Evolutionary conservation across 2,113 vertebrate genomes (phyloP).

Genomic region (Macquaria australasica): DNA sequence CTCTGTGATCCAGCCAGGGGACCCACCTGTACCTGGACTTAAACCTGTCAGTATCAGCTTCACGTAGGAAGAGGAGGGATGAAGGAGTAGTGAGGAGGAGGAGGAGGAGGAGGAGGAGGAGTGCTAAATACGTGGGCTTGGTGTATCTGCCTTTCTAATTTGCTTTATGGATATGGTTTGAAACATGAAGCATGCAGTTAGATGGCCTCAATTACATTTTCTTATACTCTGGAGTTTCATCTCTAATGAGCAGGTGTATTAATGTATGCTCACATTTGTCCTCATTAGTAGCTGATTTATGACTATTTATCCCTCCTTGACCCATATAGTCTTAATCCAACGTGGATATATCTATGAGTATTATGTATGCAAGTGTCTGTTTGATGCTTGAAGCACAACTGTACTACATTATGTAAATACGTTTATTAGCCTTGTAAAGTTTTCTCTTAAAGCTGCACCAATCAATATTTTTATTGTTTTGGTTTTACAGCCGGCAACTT

Average conservation of each 20-base stretch:
- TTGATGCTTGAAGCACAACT: not conserved
- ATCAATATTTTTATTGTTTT: not conserved
- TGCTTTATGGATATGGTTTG: not conserved
- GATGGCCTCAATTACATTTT: slow-evolving; percentile 45
- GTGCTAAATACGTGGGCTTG: not conserved
- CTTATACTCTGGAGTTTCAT: slow-evolving; percentile 32
- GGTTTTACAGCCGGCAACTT: not conserved
- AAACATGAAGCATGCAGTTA: not conserved
- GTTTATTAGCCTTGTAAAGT: not conserved
- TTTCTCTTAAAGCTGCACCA: not conserved
- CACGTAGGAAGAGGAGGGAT: slow-evolving; percentile 9
- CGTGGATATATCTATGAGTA: not conserved
- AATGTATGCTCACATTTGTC: slow-evolving; percentile 48
- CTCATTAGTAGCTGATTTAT: slow-evolving; percentile 66
- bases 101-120: not conserved
- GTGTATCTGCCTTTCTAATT: not conserved
- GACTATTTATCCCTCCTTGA: slow-evolving; percentile 62
- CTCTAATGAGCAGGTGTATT: slow-evolving; percentile 45
- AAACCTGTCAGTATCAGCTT: slow-evolving; percentile 18
- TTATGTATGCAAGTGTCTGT: not conserved
- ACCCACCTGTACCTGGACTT: not conserved
- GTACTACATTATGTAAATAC: not conserved
- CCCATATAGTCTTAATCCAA: slow-evolving; percentile 45
- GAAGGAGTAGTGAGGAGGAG: not conserved
- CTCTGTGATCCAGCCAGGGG: not conserved